Base-by-base conservation (phyloP, 1,140 invertebrate species). In the Drosophila auraria region DNA sequence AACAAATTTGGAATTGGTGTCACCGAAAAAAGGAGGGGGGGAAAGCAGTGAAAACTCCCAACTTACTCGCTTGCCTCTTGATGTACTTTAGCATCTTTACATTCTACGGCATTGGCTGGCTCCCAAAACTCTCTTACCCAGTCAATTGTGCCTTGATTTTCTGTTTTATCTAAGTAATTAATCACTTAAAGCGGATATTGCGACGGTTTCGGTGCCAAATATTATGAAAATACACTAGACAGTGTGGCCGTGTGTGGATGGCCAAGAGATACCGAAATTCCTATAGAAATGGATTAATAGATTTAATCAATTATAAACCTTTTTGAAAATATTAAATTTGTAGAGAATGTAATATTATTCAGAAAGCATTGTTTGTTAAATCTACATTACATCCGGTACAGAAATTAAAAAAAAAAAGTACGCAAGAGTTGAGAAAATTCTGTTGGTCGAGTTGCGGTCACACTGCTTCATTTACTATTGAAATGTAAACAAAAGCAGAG, bases 1-100 rank as follows among this genome's bases (percentile, higher is more conserved):
- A 76, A 60, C 63, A 75, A 47, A 64, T 66, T 57, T 25, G 54
- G 36, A 49, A 60, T 63, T 57, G 51, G 70, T 71, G 68, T 60
- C 76, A 82, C 44, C 51, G 40, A 30, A 11, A 11, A 11, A 15
- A 17, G n/a, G 40, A 14, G 45, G 17, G 50, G 23, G 20, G 9
- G 7, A 56, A 49, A 65, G 49, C 17, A 38, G 54, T 15, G 30
- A 36, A 56, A 63, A 33, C 57, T 64, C 49, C 2, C n/a, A 23
- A 83, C 87, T 87, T 79, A 92, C 91, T 91, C 57, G 87, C 89
- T 64, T 90, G 91, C 86, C 89, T 86, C 53, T 91, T 92, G 15
- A 92, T 89, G 76, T 92, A 92, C 49, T 92, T 92, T 25, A 92
- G 57, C 91, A 92, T 92, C 49, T 83, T 90, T 61, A 80, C 82